phyloP scores from a whole-genome alignment of 2,113 vertebrate species.

The Salvelinus alpinus region DNA sequence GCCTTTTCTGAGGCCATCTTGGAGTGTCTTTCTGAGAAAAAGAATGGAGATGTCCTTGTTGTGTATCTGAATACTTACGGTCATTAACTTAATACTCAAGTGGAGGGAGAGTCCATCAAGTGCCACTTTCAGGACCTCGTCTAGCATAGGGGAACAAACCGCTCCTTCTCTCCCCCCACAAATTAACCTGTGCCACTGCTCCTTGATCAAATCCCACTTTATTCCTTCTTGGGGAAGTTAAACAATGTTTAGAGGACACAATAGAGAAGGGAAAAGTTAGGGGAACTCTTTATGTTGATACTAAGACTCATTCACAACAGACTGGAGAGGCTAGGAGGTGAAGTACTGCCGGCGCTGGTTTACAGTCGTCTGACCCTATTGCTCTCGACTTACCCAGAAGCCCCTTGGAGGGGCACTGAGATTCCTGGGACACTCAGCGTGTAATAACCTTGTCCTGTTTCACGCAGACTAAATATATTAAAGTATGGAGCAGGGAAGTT shows the following conservation, averaged over 20 bases:
- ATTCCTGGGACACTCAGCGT: conserved; percentile 72
- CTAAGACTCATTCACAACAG: conserved; percentile 68
- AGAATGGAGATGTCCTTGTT: conserved; percentile 4
- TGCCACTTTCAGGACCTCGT: conserved; percentile 30
- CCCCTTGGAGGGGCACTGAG: conserved; percentile 5
- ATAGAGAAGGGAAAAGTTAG: conserved; percentile 44
- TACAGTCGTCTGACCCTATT: conserved; percentile 34
- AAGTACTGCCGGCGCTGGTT: conserved; percentile 60
- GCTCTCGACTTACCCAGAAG: conserved; percentile 12
- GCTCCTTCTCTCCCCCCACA: conserved; percentile 46
- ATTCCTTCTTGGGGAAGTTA: conserved; percentile 57
- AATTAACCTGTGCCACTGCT: conserved; percentile 64
- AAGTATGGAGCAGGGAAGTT: conserved; percentile 79
- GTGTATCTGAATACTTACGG: conserved; percentile 39
- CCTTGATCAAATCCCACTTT: conserved; percentile 58
- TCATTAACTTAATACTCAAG: conserved; percentile 68
- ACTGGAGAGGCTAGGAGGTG: conserved; percentile 34
- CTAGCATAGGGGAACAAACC: conserved; percentile 20
- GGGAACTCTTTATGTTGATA: conserved; percentile 59
- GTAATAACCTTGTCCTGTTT: conserved; percentile 82
- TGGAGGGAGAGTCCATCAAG: conserved; percentile 63
- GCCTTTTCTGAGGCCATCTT: conserved; percentile 45
- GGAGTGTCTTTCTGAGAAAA: conserved; percentile 45
- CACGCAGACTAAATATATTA: conserved; percentile 30
- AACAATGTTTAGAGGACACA: conserved; percentile 59